A percentile compares a stretch with the other conserved stretches of the same genome.
phyloP scores from a whole-genome alignment of 2,888 invertebrate species.

The Nymphalis c-album region DNA sequence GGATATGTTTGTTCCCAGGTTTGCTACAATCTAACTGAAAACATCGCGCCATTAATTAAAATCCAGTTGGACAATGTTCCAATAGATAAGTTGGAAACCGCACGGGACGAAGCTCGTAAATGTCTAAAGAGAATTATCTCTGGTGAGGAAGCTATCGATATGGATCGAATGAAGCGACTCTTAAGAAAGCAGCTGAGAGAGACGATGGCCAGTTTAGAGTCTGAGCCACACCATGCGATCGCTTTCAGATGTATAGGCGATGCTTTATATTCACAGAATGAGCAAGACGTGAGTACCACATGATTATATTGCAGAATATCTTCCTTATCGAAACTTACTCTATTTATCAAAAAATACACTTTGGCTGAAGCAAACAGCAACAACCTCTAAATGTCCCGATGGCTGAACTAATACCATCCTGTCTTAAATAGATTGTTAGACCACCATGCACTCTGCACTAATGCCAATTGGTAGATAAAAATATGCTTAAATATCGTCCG shows the following conservation, averaged over 20 bases:
- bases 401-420: too few species aligned
- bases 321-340: too few species aligned
- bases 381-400: too few species aligned
- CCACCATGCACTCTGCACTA: too few species aligned
- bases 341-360: neutral
- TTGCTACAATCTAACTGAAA: conserved; percentile 85
- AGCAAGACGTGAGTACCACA: conserved; percentile 84
- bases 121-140: conserved; percentile 52
- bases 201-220: conserved; percentile 86
- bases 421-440: too few species aligned
- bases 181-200: conserved; percentile 87
- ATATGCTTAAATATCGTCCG: too few species aligned
- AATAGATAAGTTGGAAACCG: conserved; percentile 82
- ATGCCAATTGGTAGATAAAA: neutral
- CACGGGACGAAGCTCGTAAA: conserved; percentile 80
- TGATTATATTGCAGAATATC: conserved; percentile 1
- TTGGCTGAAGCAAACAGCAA: too few species aligned
- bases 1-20: conserved; percentile 71
- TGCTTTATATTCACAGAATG: conserved; percentile 88
- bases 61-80: conserved; percentile 89
- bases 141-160: conserved; percentile 83
- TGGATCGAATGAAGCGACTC: conserved; percentile 87
- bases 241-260: conserved; percentile 91
- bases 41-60: conserved; percentile 85
- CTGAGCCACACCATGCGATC: conserved; percentile 87